These are phyloP conservation scores for Speoplatyrhinus poulsoni DNA, from an alignment of 2,113 vertebrate species.

Conservation along the genomic window DNA sequence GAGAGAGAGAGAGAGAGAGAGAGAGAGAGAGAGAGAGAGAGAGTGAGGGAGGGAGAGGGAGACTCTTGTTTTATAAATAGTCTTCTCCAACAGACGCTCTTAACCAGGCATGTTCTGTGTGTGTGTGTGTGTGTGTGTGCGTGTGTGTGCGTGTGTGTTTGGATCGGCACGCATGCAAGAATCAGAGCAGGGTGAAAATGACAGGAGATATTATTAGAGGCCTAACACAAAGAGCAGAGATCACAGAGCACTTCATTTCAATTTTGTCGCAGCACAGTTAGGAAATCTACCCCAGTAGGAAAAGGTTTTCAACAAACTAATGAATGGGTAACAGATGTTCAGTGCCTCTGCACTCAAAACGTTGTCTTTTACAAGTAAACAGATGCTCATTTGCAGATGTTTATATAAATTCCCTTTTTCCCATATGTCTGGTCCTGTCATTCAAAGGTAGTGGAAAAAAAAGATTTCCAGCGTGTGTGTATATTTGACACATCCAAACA, in stretches of 20 bases:
- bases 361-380: slow-evolving; percentile 55
- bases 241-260: slow-evolving; percentile 51
- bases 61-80: slow-evolving; percentile 71
- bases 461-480: slow-evolving; percentile 4
- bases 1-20: not conserved
- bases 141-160: slow-evolving; percentile 51
- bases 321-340: slow-evolving; percentile 59
- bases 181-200: slow-evolving; percentile 44
- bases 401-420: slow-evolving; percentile 31
- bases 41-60: slow-evolving; percentile 28
- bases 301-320: slow-evolving; percentile 57
- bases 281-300: slow-evolving; percentile 44
- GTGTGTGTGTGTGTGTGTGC: slow-evolving; percentile 1
- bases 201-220: slow-evolving; percentile 69
- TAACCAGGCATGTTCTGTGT: slow-evolving; percentile 71
- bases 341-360: slow-evolving; percentile 36
- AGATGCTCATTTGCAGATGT: slow-evolving; percentile 31
- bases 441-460: slow-evolving; percentile 11
- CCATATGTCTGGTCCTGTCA: slow-evolving; percentile 31
- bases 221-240: slow-evolving; percentile 67
- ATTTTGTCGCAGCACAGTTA: slow-evolving; percentile 35
- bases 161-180: slow-evolving; percentile 54
- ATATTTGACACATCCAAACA: not conserved
- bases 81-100: slow-evolving; percentile 67
- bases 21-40: not conserved